Percentiles rank a stretch among this genome's conserved stretches.
phyloP scores from a whole-genome alignment of 2,797 vertebrate genomes.

The Coregonus suidteri region DNA sequence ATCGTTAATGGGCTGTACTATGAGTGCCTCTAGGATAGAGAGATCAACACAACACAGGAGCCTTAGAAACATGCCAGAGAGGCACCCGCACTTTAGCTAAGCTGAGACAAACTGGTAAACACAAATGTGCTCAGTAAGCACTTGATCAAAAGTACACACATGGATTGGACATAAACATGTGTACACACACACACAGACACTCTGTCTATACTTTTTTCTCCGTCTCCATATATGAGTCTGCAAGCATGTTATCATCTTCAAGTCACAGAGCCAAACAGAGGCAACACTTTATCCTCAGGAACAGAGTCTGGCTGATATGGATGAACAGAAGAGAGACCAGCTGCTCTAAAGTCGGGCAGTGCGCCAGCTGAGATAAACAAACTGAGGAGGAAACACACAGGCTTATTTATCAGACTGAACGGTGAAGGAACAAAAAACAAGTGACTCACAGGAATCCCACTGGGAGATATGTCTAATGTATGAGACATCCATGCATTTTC shows the following conservation, averaged over 20 bases:
- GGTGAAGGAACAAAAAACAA: background rate
- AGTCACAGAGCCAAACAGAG: background rate
- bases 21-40: conserved; percentile 44
- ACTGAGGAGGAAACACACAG: background rate
- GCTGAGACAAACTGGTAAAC: background rate
- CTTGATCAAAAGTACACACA: background rate
- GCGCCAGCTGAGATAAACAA: background rate
- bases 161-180: background rate
- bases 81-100: background rate
- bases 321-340: background rate
- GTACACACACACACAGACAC: no score
- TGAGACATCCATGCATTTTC: background rate
- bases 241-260: background rate
- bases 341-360: background rate
- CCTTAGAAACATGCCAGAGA: conserved; percentile 21
- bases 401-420: background rate
- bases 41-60: conserved; percentile 29
- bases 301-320: background rate
- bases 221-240: background rate
- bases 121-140: background rate
- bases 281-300: background rate
- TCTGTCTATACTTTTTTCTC: background rate
- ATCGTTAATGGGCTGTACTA: conserved; percentile 67
- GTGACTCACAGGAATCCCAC: conserved; percentile 2
- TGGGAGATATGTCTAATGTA: background rate